Evolutionary conservation across 1,140 invertebrate genomes (phyloP).

Genomic region (Heliothis virescens): DNA sequence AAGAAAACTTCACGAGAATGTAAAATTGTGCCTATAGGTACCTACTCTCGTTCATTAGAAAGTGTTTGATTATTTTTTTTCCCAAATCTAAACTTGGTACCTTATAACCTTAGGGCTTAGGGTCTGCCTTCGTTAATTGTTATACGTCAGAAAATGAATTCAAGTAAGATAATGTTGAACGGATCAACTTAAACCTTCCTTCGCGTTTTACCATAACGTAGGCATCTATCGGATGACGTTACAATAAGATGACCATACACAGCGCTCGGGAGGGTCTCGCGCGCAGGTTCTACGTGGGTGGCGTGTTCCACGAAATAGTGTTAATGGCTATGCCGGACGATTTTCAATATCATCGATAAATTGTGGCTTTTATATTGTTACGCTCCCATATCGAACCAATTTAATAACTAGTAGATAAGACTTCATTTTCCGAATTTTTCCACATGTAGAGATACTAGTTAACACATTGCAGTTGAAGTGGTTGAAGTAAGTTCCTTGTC

Average conservation of each 20-base stretch:
- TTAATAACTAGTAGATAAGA: too few species aligned
- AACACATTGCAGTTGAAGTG: not conserved
- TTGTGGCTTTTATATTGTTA: constrained; percentile 21
- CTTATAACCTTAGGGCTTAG: too few species aligned
- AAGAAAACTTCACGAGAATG: constrained; percentile 65
- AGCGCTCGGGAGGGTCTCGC: constrained; percentile 50
- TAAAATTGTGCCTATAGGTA: constrained; percentile 52
- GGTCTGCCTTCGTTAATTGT: too few species aligned
- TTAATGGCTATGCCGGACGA: constrained; percentile 55
- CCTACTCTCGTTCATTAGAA: constrained; percentile 38
- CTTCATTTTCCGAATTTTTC: too few species aligned
- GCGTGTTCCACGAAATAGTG: constrained; percentile 68
- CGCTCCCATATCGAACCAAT: too few species aligned
- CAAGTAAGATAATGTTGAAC: too few species aligned
- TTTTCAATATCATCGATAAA: constrained; percentile 56
- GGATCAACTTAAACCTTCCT: not conserved
- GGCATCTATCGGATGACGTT: constrained; percentile 50
- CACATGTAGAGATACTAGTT: too few species aligned
- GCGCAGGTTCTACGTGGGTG: constrained; percentile 64
- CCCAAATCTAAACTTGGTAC: too few species aligned
- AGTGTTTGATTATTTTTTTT: constrained; percentile 3
- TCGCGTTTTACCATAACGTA: constrained; percentile 19
- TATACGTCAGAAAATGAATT: too few species aligned
- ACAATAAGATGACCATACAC: constrained; percentile 57
- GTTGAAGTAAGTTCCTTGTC: not conserved